Conservation (phyloP, 2,888 invertebrate species). For the Xylota segnis region DNA sequence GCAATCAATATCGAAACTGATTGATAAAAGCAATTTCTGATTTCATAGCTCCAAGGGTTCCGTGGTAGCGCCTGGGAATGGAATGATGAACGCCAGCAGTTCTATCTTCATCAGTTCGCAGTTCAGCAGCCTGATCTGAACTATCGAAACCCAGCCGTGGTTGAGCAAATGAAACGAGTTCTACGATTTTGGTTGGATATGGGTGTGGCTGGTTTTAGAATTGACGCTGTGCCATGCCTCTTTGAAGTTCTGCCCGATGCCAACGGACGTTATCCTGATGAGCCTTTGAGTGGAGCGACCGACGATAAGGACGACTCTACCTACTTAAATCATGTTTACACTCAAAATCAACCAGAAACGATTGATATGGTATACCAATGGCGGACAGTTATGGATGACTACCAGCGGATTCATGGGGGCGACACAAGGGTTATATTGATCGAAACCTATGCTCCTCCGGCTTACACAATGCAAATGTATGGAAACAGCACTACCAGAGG, state of each 20-base stretch:
- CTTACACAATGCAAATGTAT: slow-evolving; percentile 86
- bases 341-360: slow-evolving; percentile 85
- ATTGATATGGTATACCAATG: slow-evolving; percentile 84
- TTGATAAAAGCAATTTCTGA: not conserved
- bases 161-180: slow-evolving; percentile 88
- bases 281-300: slow-evolving; percentile 84
- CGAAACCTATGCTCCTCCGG: slow-evolving; percentile 86
- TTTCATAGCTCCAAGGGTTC: slow-evolving; percentile 80
- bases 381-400: slow-evolving; percentile 86
- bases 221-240: slow-evolving; percentile 85
- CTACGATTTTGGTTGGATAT: slow-evolving; percentile 89
- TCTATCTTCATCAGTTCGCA: slow-evolving; percentile 87
- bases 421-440: slow-evolving; percentile 86
- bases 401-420: slow-evolving; percentile 85
- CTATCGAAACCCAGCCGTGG: slow-evolving; percentile 87
- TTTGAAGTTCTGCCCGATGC: slow-evolving; percentile 85
- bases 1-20: not conserved
- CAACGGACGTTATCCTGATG: slow-evolving; percentile 85
- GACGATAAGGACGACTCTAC: slow-evolving; percentile 85
- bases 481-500: slow-evolving; percentile 84
- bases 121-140: slow-evolving; percentile 89
- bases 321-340: slow-evolving; percentile 86
- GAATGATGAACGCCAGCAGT: slow-evolving; percentile 86
- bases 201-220: slow-evolving; percentile 90
- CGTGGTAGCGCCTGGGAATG: slow-evolving; percentile 88